Conservation (phyloP, 1,140 invertebrate species). For the Agraylea sexmaculata region DNA sequence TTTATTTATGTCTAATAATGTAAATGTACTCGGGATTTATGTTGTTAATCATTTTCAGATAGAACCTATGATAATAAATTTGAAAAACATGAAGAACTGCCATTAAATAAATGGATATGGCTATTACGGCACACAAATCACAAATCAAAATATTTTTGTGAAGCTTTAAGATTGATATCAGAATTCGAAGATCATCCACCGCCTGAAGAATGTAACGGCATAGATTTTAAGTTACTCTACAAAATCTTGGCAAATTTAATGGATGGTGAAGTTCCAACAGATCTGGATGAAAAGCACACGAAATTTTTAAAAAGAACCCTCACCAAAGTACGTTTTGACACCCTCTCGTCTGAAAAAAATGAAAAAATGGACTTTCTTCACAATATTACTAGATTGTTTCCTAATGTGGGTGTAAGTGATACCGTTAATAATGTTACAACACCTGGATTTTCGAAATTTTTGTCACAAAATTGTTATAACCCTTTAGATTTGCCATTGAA, state of each 20-base stretch:
- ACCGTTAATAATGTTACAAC: neutral
- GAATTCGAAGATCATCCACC: slow-evolving; percentile 8
- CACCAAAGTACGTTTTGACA: slow-evolving; percentile 2
- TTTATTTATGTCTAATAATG: no score
- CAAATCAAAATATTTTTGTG: slow-evolving; percentile 4
- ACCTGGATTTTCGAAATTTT: slow-evolving; percentile 2
- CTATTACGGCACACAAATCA: neutral
- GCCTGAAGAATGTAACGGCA: neutral
- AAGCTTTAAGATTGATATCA: slow-evolving; percentile 10
- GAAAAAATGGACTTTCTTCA: slow-evolving; percentile 9
- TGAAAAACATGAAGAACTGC: neutral
- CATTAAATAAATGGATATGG: slow-evolving; percentile 6
- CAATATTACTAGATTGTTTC: slow-evolving; percentile 8
- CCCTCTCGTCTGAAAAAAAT: neutral
- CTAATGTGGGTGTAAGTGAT: neutral
- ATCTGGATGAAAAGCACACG: slow-evolving; percentile 3
- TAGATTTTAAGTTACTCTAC: slow-evolving; percentile 13
- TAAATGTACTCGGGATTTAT: no score
- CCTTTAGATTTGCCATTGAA: slow-evolving; percentile 8
- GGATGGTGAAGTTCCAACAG: slow-evolving; percentile 4
- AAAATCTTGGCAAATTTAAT: slow-evolving; percentile 8
- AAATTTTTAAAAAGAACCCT: slow-evolving; percentile 6
- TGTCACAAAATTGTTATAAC: slow-evolving; percentile 8
- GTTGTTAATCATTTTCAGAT: no score
- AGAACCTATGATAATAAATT: no score